Base-by-base conservation (phyloP, 2,888 invertebrate genomes). In the Keiferia lycopersicella region DNA sequence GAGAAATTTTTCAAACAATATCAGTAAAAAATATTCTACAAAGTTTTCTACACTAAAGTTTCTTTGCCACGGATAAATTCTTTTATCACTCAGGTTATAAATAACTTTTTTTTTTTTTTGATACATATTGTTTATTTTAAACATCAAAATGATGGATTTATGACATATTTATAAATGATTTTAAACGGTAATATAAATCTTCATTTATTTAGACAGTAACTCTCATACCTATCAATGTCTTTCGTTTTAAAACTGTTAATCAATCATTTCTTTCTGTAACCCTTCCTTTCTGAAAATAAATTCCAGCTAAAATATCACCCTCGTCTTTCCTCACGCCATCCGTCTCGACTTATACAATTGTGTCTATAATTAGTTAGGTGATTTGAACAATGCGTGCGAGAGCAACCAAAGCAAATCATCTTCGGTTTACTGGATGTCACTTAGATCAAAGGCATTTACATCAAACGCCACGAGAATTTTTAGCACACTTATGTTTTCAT, bases 381-480 rank as follows among this genome's bases (percentile, higher is more conserved):
- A 30, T 57, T 56, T 34, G 18, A 58, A 50, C 63, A 77, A 75
- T 61, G 45, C 8, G 45, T 14, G 30, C 48, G 30, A 34, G 83
- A 80, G 85, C 81, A 71, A 79, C 73, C 77, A 81, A 76, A 73
- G 74, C 84, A 79, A 86, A 87, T 87, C 88, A 87, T 86, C 78
- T 76, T 80, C 80, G 83, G 89, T 86, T 85, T 90, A 89, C 86
- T 75, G 75, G 83, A 84, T 84, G 86, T 86, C 87, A 84, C 81
- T 80, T 78, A 85, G 81, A 88, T 91, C 90, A 91, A 90, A 91
- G 88, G 74, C 72, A 73, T 74, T 80, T 71, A 87, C 84, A 84
- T 89, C 87, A 89, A 88, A 90, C 84, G 79, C 68, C 67, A 76
- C 73, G 77, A 77, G 80, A 80, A 80, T 80, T 75, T 79, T 74